Conservation (phyloP, 2,888 invertebrate genomes). For the Cantharis flavilabris region DNA sequence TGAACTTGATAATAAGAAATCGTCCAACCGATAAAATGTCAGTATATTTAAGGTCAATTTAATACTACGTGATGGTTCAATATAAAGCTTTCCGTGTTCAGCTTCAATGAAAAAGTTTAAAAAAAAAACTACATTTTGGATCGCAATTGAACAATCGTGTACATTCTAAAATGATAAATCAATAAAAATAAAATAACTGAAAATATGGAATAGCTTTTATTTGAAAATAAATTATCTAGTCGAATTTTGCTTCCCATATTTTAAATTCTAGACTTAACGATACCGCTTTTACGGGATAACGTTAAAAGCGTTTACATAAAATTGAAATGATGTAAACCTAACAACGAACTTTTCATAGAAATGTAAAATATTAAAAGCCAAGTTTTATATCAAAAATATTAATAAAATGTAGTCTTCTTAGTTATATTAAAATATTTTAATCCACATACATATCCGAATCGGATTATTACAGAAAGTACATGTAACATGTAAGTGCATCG, state of each 20-base stretch:
- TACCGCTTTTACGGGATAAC: neutral
- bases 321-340: neutral
- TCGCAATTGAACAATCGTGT: too few species aligned
- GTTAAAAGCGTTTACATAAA: neutral
- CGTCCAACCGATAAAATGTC: neutral
- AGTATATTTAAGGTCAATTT: neutral
- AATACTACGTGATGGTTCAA: neutral
- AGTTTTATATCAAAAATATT: neutral
- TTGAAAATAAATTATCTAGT: neutral
- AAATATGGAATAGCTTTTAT: neutral
- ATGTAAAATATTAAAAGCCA: neutral
- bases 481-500: neutral
- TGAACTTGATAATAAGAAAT: neutral
- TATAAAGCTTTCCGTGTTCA: neutral
- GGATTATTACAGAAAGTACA: neutral
- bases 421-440: neutral
- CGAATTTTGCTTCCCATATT: neutral
- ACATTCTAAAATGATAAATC: neutral
- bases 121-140: too few species aligned
- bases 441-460: neutral
- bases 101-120: neutral
- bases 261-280: neutral
- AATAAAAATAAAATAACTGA: neutral
- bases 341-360: neutral
- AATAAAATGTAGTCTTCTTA: neutral